Evolutionary conservation across 2,797 vertebrate genomes (phyloP).

Genomic region (Tiaroga cobitis): DNA sequence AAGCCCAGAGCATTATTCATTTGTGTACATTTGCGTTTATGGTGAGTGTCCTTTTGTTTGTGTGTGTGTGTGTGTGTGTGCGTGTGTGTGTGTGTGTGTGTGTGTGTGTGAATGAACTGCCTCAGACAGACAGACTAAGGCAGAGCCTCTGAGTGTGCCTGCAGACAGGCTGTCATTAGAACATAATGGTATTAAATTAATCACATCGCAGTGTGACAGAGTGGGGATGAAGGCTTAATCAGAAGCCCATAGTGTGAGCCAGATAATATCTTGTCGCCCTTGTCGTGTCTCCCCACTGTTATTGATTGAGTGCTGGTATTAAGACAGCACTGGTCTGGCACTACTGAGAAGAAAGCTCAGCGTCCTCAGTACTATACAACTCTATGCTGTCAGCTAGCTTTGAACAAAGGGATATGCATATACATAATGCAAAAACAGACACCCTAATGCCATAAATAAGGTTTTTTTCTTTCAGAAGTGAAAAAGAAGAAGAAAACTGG

Average conservation of each 20-base stretch:
- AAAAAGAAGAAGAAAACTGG: too few species aligned
- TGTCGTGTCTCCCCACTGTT: constrained; percentile 81
- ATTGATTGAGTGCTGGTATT: constrained; percentile 84
- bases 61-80: constrained; percentile 17
- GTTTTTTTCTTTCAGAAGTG: background rate
- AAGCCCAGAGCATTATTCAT: constrained; percentile 46
- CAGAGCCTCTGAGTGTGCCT: constrained; percentile 63
- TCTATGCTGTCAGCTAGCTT: background rate
- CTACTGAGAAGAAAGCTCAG: constrained; percentile 46
- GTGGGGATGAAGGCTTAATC: constrained; percentile 85
- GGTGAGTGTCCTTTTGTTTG: constrained; percentile 27
- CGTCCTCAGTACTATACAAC: constrained; percentile 12
- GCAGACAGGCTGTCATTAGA: constrained; percentile 85
- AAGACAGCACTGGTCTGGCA: constrained; percentile 74
- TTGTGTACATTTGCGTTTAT: constrained; percentile 38
- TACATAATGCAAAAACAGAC: background rate
- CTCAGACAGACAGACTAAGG: constrained; percentile 54
- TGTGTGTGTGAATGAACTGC: constrained; percentile 12
- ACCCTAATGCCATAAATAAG: background rate
- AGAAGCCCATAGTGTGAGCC: constrained; percentile 82
- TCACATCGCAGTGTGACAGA: constrained; percentile 84
- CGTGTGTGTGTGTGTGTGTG: constrained; percentile 18
- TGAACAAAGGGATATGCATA: constrained; percentile 27
- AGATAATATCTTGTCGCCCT: constrained; percentile 88
- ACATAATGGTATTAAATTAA: constrained; percentile 88